Base-by-base conservation (phyloP, 2,113 vertebrate species). In the Lasiurus borealis region DNA sequence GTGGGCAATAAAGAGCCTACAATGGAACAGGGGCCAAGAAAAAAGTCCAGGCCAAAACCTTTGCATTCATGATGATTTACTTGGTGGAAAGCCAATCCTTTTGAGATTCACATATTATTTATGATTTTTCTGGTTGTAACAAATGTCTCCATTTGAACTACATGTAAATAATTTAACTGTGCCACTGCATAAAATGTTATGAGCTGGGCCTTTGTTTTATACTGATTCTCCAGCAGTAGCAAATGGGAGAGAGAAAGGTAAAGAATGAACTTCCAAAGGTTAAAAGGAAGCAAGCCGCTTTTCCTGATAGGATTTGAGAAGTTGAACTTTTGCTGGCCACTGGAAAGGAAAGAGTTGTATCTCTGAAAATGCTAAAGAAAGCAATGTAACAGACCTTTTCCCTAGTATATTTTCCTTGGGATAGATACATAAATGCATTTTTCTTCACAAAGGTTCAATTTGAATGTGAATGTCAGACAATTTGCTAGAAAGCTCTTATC, bases 111-210 rank as follows among this genome's bases (percentile, higher is more conserved):
- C 21, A 34, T 36, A 34, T 86, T 44, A 96, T 76, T 92, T 50
- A 54, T 54, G 16, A 77, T 78, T 91, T 44, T 73, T 48, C 40
- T 93, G 5, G 1, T 44, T 40, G 23, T 94, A 93, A 91, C 81
- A 31, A 90, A 85, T 36, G 85, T 95, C 29, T 88, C 85, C 11
- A 50, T 48, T 87, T 95, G 40, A 95, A 80, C 76, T 92, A 95
- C 34, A 9, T 69, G 27, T 64, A 44, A 93, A 83, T 85, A 93
- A 93, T 81, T 40, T 54, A 83, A 50, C 71, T 4, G 3, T 12
- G 34, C n/a, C 11, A 18, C n/a, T 86, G 52, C 83, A 71, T 73
- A 86, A 69, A 71, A n/a, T 59, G 66, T 88, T 64, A 27, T 62
- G 62, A 77, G 44, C n/a, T 40, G 16, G 31, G 10, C 5, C 48